These are phyloP conservation scores for Mnemiopsis leidyi DNA, from an alignment of 37 sponge, comb jelly and placozoan genomes.

Conservation along the genomic window DNA sequence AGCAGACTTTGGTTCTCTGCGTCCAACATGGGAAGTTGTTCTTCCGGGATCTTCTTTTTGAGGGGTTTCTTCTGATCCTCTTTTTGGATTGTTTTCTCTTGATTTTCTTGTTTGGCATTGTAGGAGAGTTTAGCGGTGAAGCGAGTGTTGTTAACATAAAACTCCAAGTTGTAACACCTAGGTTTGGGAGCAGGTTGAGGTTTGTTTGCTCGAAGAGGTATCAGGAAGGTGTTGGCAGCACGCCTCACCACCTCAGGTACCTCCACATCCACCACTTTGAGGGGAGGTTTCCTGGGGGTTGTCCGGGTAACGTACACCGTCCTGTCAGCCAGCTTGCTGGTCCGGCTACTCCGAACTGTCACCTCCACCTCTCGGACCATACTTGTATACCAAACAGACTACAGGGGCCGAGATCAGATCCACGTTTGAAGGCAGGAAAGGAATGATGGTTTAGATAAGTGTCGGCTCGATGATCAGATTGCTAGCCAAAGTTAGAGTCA, in stretches of 20 bases:
- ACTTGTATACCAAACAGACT: too few relatives aligned
- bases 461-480: too few relatives aligned
- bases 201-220: background rate
- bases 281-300: background rate
- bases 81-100: background rate
- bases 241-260: background rate
- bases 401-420: too few relatives aligned
- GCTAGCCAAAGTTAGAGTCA: too few relatives aligned
- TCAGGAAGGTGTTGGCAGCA: background rate
- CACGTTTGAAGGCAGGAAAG: too few relatives aligned
- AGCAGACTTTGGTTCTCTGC: background rate
- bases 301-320: background rate
- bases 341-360: background rate
- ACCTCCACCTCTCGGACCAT: background rate
- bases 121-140: conserved; percentile 1
- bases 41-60: background rate
- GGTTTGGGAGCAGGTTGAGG: conserved; percentile 19
- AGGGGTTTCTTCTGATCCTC: background rate
- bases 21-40: background rate
- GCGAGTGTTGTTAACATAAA: background rate
- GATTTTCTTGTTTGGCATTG: too few relatives aligned
- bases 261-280: background rate
- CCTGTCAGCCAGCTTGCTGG: background rate
- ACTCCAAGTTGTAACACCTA: background rate
- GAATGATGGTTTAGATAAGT: too few relatives aligned